Evolutionary conservation across 2,113 vertebrate species (phyloP).

Genomic region (Baryphthengus martii): DNA sequence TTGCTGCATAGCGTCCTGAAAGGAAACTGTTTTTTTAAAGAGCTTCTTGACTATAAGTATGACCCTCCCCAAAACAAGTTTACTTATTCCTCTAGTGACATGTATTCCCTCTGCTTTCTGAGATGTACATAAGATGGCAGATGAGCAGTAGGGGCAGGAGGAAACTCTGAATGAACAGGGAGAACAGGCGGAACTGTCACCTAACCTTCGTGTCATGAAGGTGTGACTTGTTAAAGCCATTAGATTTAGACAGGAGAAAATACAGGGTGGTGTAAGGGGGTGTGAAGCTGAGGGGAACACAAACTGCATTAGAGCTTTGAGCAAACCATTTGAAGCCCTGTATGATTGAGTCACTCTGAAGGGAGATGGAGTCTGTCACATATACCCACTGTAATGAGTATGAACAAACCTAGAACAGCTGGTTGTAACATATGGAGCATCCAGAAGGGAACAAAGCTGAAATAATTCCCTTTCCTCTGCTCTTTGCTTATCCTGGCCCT

Average conservation of each 20-base stretch:
- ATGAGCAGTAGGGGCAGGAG: not conserved
- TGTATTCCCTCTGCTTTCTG: not conserved
- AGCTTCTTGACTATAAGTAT: not conserved
- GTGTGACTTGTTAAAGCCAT: not conserved
- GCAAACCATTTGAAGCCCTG: not conserved
- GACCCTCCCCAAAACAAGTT: not conserved
- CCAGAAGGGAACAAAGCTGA: constrained; percentile 60
- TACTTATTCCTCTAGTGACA: not conserved
- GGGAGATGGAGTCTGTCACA: constrained; percentile 48
- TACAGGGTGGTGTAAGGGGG: no score
- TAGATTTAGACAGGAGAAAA: not conserved
- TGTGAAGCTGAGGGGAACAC: not conserved
- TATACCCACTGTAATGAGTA: not conserved
- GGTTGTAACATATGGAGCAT: constrained; percentile 55
- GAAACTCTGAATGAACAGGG: not conserved
- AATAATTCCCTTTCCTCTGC: constrained; percentile 62
- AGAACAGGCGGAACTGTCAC: not conserved
- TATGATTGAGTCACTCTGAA: constrained; percentile 42
- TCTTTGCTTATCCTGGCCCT: constrained; percentile 50
- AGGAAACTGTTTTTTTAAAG: not conserved
- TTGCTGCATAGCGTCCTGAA: not conserved
- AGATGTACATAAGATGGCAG: not conserved
- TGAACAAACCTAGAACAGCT: constrained; percentile 54
- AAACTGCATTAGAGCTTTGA: not conserved
- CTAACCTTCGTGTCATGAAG: not conserved